These are phyloP conservation scores for Steinernema khuongi DNA, from an alignment of 1,140 invertebrate genomes.

Conservation along the genomic window DNA sequence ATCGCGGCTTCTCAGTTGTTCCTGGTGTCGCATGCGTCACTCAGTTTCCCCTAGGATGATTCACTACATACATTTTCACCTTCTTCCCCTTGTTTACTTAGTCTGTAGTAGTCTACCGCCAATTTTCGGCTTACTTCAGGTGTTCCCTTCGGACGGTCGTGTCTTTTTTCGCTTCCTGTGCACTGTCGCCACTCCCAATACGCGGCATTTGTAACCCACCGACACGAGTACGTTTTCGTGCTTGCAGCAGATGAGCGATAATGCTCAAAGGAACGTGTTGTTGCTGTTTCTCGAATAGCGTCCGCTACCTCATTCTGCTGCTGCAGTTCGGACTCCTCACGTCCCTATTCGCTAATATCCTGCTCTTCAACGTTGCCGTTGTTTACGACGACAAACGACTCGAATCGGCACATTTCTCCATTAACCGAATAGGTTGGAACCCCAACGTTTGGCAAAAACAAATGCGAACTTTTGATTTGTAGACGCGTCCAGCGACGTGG, in stretches of 20 bases:
- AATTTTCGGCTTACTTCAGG: slow-evolving; percentile 10
- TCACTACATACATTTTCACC: background rate
- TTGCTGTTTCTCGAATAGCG: slow-evolving; percentile 32
- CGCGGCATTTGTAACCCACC: background rate
- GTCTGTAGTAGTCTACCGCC: background rate
- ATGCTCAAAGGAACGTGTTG: slow-evolving; percentile 20
- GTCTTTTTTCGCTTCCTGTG: background rate
- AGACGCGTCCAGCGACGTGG: background rate
- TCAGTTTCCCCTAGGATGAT: background rate
- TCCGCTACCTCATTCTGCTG: slow-evolving; percentile 21
- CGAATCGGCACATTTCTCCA: slow-evolving; percentile 21
- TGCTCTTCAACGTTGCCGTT: slow-evolving; percentile 29
- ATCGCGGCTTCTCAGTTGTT: background rate
- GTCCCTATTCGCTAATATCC: slow-evolving; percentile 25
- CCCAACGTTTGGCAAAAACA: no score
- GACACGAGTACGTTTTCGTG: background rate
- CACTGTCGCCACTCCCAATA: background rate
- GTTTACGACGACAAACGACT: slow-evolving; percentile 29
- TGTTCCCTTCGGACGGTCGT: background rate
- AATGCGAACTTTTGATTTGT: background rate
- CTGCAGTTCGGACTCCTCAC: slow-evolving; percentile 16
- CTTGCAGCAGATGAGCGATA: background rate
- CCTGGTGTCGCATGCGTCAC: background rate
- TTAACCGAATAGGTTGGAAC: slow-evolving; percentile 18
- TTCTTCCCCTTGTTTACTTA: background rate